These are phyloP conservation scores for Abrostola triplasia DNA, from an alignment of 2,888 invertebrate species.

Conservation along the genomic window DNA sequence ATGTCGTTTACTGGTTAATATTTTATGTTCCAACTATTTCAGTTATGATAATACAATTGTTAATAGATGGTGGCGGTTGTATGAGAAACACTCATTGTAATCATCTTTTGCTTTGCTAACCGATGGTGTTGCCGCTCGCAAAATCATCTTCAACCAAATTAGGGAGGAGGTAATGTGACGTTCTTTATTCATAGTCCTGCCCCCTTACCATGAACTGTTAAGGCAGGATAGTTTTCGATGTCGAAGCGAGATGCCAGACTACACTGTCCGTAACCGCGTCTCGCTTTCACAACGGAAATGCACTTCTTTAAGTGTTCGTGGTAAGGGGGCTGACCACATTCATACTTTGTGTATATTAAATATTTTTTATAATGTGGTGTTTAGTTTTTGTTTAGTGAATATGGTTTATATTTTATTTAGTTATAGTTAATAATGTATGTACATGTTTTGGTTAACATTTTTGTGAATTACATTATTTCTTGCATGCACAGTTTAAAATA, in stretches of 20 bases:
- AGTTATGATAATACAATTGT: conserved; percentile 62
- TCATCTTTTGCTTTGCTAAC: conserved; percentile 88
- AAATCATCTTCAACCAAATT: conserved; percentile 75
- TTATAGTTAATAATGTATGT: neutral
- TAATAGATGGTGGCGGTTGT: conserved; percentile 88
- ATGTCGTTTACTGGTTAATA: conserved; percentile 15
- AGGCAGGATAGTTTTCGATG: neutral
- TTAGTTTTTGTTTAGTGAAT: neutral
- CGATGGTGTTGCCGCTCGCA: conserved; percentile 79
- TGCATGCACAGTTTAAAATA: neutral
- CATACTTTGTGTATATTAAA: neutral
- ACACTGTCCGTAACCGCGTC: too few species aligned
- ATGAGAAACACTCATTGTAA: conserved; percentile 88
- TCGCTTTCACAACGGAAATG: too few species aligned
- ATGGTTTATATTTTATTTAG: conserved; percentile 5
- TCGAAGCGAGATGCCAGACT: too few species aligned
- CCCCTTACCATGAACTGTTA: conserved; percentile 1
- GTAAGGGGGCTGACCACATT: neutral
- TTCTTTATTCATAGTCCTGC: conserved; percentile 37
- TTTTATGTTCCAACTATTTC: conserved; percentile 27
- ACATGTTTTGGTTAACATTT: neutral
- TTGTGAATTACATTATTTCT: too few species aligned
- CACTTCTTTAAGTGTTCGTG: neutral
- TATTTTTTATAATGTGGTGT: neutral
- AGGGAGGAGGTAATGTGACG: conserved; percentile 81